phyloP scores from a whole-genome alignment of 1,140 invertebrate species.

The Ceratina japonica region DNA sequence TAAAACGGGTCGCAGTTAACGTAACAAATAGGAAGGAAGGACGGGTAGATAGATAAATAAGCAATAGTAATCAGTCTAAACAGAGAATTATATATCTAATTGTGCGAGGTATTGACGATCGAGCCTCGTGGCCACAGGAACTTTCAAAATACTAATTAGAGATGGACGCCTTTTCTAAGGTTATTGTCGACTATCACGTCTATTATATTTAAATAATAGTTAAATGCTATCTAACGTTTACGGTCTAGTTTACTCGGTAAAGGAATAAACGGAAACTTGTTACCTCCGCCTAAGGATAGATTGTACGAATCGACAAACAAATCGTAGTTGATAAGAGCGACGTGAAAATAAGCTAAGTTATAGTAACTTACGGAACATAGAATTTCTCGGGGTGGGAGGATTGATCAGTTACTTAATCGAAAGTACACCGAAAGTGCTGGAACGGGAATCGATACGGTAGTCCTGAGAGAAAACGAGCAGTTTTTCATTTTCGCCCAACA shows the following conservation, averaged over 20 bases:
- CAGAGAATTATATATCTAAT: slow-evolving; percentile 52
- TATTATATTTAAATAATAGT: slow-evolving; percentile 62
- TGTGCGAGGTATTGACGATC: slow-evolving; percentile 9
- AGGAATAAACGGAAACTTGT: slow-evolving; percentile 52
- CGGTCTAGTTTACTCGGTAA: slow-evolving; percentile 64
- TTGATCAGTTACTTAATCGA: slow-evolving; percentile 33
- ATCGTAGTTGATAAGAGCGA: slow-evolving; percentile 51
- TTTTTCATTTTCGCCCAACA: too few species aligned
- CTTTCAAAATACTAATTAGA: slow-evolving; percentile 50
- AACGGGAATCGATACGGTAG: slow-evolving; percentile 14
- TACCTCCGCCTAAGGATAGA: slow-evolving; percentile 64
- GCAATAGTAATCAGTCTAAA: slow-evolving; percentile 50
- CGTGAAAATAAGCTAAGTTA: slow-evolving; percentile 30
- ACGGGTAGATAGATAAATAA: slow-evolving; percentile 60
- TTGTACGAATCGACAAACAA: slow-evolving; percentile 38
- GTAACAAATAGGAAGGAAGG: slow-evolving; percentile 39
- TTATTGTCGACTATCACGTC: slow-evolving; percentile 56
- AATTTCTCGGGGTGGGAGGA: slow-evolving; percentile 24
- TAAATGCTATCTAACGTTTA: slow-evolving; percentile 61
- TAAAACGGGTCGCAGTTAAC: slow-evolving; percentile 16
- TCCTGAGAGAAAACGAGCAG: slow-evolving; percentile 3
- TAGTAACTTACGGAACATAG: slow-evolving; percentile 25
- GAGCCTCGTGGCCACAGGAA: slow-evolving; percentile 6
- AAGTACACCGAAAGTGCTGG: slow-evolving; percentile 51
- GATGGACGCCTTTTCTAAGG: slow-evolving; percentile 44